Base-by-base conservation (phyloP, 1,140 invertebrate species). In the Sycobia sp. region DNA sequence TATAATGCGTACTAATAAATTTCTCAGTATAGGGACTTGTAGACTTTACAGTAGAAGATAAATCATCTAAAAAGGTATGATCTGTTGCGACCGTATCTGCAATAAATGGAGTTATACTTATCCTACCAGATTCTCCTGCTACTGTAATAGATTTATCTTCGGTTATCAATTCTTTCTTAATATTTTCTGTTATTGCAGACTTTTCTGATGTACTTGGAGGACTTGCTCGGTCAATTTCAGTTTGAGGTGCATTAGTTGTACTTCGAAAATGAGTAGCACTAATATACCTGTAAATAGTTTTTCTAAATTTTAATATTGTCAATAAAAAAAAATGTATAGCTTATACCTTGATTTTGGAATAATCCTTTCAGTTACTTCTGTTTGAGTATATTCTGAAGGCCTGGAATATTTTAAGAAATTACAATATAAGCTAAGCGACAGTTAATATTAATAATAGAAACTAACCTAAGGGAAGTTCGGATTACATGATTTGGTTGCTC, bases 211-310 rank as follows among this genome's bases (percentile, higher is more conserved):
- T 61, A 55, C 47, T 39, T 61, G 59, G 13, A 11, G 9, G 32
- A 22, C 32, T 63, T 32, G 41, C 13, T 46, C 66, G 61, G 32
- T 68, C 50, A 20, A 36, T 11, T 38, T 32, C 51, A 13, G 46
- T 65, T 67, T 23, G 13, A 7, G 65, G 46, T 20, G 56, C 62
- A 20, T 65, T 5, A 13, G 82, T 81, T 16, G 81, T 80, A 43
- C 79, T 79, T 72, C 83, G 71, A 39, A 81, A 79, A 51, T 83
- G 71, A 58, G 81, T 78, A 43, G 82, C 78, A 23, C 69, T 83
- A 9, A 77, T 76, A 63, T 86, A 86, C 43, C 83, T 84, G 54
- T 38, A 53, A 50, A 36, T 56, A 53, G 32, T 50, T 51, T 34
- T 13, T 36, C 29, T 36, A 47, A 36, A 36, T 47, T 46, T 58